phyloP scores from a whole-genome alignment of 1,140 invertebrate species.

The Zaprionus ghesquierei region DNA sequence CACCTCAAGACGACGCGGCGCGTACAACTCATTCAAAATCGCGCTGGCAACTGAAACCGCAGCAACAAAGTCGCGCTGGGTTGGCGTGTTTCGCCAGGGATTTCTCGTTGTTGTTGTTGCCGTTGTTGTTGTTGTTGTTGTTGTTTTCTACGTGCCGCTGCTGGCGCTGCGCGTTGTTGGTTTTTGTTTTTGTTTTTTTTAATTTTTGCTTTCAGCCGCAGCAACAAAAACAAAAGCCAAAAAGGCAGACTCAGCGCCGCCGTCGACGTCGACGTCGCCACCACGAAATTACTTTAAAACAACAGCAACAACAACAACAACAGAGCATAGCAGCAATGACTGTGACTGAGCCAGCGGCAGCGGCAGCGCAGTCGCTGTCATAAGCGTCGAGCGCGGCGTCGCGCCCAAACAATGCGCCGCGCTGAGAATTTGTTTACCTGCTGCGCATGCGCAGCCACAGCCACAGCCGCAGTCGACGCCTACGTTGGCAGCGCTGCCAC shows the following conservation, averaged over 20 bases:
- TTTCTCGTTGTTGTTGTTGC: constrained; percentile 42
- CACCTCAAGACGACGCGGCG: constrained; percentile 52
- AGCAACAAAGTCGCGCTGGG: constrained; percentile 78
- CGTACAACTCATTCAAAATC: constrained; percentile 79
- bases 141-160: constrained; percentile 42
- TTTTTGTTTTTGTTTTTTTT: constrained; percentile 43
- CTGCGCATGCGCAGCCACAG: constrained; percentile 11
- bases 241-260: constrained; percentile 26
- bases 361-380: constrained; percentile 9
- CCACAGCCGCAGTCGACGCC: background rate
- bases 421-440: background rate
- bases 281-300: constrained; percentile 61
- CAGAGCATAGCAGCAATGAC: constrained; percentile 28
- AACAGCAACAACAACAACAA: constrained; percentile 1
- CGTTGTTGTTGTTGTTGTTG: constrained; percentile 20
- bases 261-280: constrained; percentile 4
- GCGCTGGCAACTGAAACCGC: constrained; percentile 76
- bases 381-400: background rate
- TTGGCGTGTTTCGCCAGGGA: constrained; percentile 77
- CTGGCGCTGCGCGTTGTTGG: constrained; percentile 18
- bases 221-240: constrained; percentile 57
- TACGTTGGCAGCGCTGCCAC: constrained; percentile 12
- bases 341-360: background rate
- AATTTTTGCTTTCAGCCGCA: constrained; percentile 72
- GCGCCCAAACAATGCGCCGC: background rate